Conservation (phyloP, 2,888 invertebrate species). For the Reticulitermes lucifugus region DNA sequence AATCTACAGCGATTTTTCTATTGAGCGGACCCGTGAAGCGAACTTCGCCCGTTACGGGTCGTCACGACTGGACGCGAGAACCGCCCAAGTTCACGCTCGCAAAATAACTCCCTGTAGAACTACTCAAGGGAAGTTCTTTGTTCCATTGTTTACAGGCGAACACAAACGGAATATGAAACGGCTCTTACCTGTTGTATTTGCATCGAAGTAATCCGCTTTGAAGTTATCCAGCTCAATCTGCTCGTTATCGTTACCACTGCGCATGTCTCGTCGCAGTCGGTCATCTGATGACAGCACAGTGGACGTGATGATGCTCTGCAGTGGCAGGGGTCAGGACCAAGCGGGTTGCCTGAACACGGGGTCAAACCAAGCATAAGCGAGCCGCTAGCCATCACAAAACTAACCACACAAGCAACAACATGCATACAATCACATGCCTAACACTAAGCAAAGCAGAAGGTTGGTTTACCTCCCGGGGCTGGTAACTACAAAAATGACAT, state of each 20-base stretch:
- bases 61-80: too few species aligned
- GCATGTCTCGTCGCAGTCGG: slow-evolving; percentile 44
- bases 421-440: neutral
- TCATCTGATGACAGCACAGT: slow-evolving; percentile 23
- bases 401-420: neutral
- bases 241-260: slow-evolving; percentile 45
- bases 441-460: too few species aligned
- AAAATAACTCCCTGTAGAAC: too few species aligned
- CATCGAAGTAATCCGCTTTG: slow-evolving; percentile 47
- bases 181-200: slow-evolving; percentile 32
- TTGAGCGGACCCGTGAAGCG: too few species aligned
- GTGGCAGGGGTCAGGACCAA: slow-evolving; percentile 45
- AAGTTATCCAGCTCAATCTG: slow-evolving; percentile 50
- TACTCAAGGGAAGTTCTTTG: too few species aligned
- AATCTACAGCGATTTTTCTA: too few species aligned
- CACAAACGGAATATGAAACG: neutral
- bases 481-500: too few species aligned
- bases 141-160: too few species aligned
- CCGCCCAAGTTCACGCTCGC: too few species aligned
- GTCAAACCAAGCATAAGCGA: slow-evolving; percentile 31
- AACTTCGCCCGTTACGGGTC: too few species aligned
- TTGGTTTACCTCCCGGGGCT: too few species aligned
- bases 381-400: neutral
- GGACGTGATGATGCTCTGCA: slow-evolving; percentile 31
- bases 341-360: slow-evolving; percentile 42